phyloP scores from a whole-genome alignment of 2,113 vertebrate species.

The Rhabdornis inornatus region DNA sequence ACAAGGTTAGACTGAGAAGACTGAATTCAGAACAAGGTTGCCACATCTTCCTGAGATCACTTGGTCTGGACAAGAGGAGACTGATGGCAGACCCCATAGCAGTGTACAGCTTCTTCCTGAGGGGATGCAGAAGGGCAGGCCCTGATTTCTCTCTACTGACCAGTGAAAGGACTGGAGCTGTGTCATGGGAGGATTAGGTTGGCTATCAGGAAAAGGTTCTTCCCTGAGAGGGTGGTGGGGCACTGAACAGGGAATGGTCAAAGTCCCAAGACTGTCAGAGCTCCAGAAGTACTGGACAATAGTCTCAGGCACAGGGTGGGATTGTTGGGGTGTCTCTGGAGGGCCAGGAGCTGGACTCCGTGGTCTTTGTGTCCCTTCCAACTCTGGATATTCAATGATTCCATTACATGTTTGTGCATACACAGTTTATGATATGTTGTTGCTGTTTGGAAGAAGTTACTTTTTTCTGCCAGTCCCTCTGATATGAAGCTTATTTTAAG shows the following conservation, averaged over 20 bases:
- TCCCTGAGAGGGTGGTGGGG: not conserved
- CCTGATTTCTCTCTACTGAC: not conserved
- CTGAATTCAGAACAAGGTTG: not conserved
- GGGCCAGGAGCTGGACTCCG: not conserved
- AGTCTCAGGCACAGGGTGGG: not conserved
- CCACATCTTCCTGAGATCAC: not conserved
- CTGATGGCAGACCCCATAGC: not conserved
- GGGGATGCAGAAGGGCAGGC: not conserved
- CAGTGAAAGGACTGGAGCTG: not conserved
- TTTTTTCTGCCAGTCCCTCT: not conserved
- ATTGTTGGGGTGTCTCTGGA: not conserved
- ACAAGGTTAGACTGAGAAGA: not conserved
- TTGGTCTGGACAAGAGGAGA: not conserved
- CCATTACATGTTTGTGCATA: not conserved
- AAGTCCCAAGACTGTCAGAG: not conserved
- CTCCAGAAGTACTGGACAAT: not conserved
- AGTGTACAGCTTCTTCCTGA: not conserved
- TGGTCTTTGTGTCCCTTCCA: not conserved
- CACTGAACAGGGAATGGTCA: not conserved
- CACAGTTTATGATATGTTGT: not conserved
- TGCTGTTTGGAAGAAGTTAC: not conserved
- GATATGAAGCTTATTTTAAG: not conserved
- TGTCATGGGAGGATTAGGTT: not conserved
- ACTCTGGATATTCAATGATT: rapidly evolving
- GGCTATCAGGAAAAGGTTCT: not conserved